Conservation (phyloP, 2,113 vertebrate genomes). For the Mixornis gularis region DNA sequence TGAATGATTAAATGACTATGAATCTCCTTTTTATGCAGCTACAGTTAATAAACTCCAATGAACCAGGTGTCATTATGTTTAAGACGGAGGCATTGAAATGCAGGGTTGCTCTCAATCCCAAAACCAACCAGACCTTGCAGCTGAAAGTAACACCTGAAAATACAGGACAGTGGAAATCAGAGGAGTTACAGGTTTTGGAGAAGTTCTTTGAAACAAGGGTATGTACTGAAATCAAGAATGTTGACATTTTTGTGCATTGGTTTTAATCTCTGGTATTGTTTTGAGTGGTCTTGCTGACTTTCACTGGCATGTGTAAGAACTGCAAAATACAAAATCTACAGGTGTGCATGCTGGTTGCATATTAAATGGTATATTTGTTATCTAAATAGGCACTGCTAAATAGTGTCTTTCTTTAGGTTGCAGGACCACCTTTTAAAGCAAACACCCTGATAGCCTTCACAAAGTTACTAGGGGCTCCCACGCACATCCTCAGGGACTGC, state of each 20-base stretch:
- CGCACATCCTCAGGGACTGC: conserved; percentile 95
- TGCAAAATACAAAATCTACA: background rate
- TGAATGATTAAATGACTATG: background rate
- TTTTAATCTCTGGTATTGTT: background rate
- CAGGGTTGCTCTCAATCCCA: conserved; percentile 94
- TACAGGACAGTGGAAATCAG: conserved; percentile 92
- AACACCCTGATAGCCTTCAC: conserved; percentile 99
- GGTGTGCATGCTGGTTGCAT: background rate
- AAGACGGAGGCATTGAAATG: conserved; percentile 97
- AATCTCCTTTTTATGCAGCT: conserved; percentile 72
- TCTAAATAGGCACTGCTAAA: conserved; percentile 2
- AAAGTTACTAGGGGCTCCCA: conserved; percentile 92
- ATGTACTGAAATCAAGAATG: conserved; percentile 29
- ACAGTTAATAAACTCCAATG: conserved; percentile 93
- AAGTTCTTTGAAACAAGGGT: conserved; percentile 98
- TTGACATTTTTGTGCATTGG: background rate
- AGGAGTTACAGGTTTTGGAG: conserved; percentile 95
- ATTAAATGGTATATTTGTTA: background rate
- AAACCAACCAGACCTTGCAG: conserved; percentile 96
- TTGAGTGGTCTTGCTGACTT: background rate
- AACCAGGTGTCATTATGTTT: conserved; percentile 98
- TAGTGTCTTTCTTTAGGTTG: conserved; percentile 78
- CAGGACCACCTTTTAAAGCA: conserved; percentile 97
- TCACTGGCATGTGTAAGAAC: background rate
- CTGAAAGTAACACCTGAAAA: conserved; percentile 98